Conservation (phyloP, 2,888 invertebrate species). For the Balanococcus diminutus region DNA sequence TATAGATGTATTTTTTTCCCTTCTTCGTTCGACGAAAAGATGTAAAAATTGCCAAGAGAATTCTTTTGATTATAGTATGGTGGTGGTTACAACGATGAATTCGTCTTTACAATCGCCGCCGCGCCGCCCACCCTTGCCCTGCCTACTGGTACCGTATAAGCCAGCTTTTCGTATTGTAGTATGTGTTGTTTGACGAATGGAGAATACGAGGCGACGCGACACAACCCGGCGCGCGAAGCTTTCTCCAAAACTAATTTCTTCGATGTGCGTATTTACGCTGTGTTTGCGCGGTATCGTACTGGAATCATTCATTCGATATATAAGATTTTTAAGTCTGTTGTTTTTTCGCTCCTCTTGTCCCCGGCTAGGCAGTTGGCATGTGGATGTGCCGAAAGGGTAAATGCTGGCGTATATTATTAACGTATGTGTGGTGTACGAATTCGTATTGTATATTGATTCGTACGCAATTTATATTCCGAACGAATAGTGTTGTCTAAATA, state of each 20-base stretch:
- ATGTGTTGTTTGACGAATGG: neutral
- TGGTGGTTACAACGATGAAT: neutral
- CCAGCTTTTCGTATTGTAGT: neutral
- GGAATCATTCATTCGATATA: conserved; percentile 19
- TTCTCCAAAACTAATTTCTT: conserved; percentile 20
- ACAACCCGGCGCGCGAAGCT: too few species aligned
- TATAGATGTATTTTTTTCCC: conserved; percentile 25
- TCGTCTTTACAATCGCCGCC: conserved; percentile 19
- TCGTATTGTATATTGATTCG: neutral
- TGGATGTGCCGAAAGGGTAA: neutral
- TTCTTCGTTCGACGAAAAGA: neutral
- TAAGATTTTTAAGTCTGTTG: neutral
- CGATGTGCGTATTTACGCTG: neutral
- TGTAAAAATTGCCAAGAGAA: conserved; percentile 27
- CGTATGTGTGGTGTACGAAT: too few species aligned
- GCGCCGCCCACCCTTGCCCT: too few species aligned
- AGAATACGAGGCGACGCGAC: neutral
- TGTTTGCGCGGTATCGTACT: neutral
- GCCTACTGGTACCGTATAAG: neutral
- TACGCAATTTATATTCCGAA: neutral
- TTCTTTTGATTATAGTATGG: conserved; percentile 23
- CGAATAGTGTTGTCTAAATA: neutral
- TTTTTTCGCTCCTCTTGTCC: neutral
- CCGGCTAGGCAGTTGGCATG: neutral
- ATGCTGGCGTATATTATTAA: neutral